Conservation (phyloP, 2,113 vertebrate genomes). For the Orthonyx spaldingii region DNA sequence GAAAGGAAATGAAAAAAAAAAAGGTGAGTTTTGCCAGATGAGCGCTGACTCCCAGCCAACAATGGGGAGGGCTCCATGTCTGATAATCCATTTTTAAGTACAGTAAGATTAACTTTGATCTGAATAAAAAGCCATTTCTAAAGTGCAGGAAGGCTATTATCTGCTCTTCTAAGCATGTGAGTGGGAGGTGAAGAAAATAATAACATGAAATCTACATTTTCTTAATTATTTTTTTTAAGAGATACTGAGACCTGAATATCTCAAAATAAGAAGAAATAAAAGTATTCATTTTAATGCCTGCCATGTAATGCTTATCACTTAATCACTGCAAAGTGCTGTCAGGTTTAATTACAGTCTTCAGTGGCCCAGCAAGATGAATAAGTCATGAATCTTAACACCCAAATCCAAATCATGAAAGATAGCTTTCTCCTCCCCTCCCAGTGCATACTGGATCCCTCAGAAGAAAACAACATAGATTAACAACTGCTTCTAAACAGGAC, state of each 20-base stretch:
- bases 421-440: neutral
- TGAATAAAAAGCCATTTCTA: neutral
- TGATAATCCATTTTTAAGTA: slow-evolving; percentile 9
- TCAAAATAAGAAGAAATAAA: neutral
- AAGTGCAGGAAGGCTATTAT: neutral
- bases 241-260: neutral
- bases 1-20: neutral
- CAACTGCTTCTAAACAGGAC: neutral
- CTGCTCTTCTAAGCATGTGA: neutral
- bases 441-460: neutral
- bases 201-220: neutral
- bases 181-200: neutral
- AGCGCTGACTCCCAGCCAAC: neutral
- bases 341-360: slow-evolving; percentile 5
- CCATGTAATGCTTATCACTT: neutral
- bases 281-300: neutral
- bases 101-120: neutral
- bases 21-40: neutral
- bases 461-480: neutral
- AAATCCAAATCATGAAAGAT: neutral
- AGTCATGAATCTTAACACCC: neutral
- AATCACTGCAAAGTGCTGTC: neutral
- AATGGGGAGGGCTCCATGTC: neutral
- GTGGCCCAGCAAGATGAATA: neutral
- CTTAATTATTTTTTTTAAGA: neutral